Evolutionary conservation across 2,113 vertebrate genomes (phyloP).

Genomic region (Eleginops maclovinus): DNA sequence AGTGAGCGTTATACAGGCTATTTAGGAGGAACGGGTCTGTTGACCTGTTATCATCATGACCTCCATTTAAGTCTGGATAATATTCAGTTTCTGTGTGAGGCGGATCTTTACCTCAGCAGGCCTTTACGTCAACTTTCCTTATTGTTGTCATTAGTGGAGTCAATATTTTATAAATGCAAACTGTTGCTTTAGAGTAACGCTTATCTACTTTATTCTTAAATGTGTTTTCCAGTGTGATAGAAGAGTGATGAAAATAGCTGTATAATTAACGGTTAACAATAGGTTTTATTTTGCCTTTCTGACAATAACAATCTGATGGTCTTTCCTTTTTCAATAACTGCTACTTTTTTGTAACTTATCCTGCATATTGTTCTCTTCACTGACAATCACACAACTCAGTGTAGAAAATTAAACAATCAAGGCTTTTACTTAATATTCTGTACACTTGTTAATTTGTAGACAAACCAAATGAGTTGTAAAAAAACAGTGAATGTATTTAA

Average conservation of each 20-base stretch:
- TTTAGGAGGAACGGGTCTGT: too few relatives aligned
- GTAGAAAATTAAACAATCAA: neutral
- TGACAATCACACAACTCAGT: neutral
- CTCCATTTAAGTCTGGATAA: neutral
- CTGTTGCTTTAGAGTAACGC: neutral
- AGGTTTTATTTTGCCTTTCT: neutral
- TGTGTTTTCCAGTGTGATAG: neutral
- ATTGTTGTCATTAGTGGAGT: neutral
- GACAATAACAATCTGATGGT: neutral
- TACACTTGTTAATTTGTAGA: slow-evolving; percentile 14
- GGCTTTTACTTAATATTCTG: neutral
- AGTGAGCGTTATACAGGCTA: too few relatives aligned
- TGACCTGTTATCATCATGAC: too few relatives aligned
- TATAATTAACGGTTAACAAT: slow-evolving; percentile 13
- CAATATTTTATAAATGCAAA: neutral
- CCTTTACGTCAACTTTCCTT: neutral
- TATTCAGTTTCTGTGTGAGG: neutral
- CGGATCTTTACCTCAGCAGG: slow-evolving; percentile 4
- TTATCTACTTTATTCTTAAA: neutral
- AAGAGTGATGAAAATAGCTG: neutral
- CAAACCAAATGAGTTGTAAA: slow-evolving; percentile 1
- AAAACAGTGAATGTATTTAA: too few relatives aligned
- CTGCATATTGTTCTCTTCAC: neutral
- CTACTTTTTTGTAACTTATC: neutral
- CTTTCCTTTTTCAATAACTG: neutral